Percentiles rank a stretch among this genome's conserved stretches.
Evolutionary conservation across 2,888 invertebrate species (phyloP).

Genomic region (Zonitis immaculata): DNA sequence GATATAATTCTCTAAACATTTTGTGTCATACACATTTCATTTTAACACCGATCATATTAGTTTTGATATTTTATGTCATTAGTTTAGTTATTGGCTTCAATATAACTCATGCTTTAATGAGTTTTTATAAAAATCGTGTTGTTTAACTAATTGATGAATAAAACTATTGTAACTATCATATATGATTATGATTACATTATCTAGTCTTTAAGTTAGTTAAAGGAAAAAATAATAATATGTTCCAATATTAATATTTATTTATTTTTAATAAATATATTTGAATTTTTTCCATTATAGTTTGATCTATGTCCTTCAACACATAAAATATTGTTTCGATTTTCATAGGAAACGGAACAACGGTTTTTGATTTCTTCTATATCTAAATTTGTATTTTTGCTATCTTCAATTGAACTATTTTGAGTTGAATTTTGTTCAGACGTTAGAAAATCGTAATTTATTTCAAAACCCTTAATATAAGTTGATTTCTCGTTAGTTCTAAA

Average conservation of each 20-base stretch:
- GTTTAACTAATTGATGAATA: constrained; percentile 47
- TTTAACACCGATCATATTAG: constrained; percentile 75
- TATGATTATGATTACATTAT: no score
- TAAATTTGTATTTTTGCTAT: neutral
- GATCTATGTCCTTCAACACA: constrained; percentile 15
- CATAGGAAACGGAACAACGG: constrained; percentile 15
- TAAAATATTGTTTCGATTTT: constrained; percentile 10
- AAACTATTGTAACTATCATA: neutral
- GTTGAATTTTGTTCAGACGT: neutral
- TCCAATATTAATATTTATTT: constrained; percentile 7
- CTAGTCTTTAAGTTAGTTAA: constrained; percentile 9
- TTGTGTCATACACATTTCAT: constrained; percentile 80
- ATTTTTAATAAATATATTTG: constrained; percentile 4
- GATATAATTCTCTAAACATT: constrained; percentile 88
- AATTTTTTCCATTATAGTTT: constrained; percentile 7
- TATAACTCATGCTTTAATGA: constrained; percentile 73
- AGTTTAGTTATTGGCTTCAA: constrained; percentile 78
- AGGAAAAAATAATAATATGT: no score
- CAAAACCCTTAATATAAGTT: neutral
- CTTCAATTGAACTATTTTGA: no score
- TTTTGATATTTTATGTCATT: constrained; percentile 71
- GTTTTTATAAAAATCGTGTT: constrained; percentile 79
- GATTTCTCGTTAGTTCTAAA: neutral
- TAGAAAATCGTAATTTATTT: neutral
- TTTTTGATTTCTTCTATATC: constrained; percentile 2